Conservation (phyloP, 1,140 invertebrate species). For the Drosophila nebulosa region DNA sequence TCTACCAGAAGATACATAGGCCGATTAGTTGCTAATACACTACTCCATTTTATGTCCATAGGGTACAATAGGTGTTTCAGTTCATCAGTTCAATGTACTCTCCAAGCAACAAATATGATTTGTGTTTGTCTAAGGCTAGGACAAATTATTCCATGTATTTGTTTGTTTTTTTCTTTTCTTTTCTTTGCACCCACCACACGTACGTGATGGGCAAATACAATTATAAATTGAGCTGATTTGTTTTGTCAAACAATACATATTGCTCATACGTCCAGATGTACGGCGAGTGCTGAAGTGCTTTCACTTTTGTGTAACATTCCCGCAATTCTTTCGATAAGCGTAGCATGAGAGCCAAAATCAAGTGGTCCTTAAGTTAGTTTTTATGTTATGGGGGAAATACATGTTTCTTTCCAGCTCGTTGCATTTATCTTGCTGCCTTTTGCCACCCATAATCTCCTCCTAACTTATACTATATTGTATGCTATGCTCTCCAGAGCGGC, state of each 20-base stretch:
- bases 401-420: not conserved
- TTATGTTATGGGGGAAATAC: not conserved
- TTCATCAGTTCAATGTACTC: constrained; percentile 3
- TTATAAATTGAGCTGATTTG: not conserved
- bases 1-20: too few relatives aligned
- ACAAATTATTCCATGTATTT: constrained; percentile 23
- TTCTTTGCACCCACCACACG: too few relatives aligned
- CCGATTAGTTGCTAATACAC: too few relatives aligned
- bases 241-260: constrained; percentile 5
- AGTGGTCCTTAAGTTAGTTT: not conserved
- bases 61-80: not conserved
- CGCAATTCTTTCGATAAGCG: constrained; percentile 23
- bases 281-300: constrained; percentile 21
- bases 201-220: constrained; percentile 37
- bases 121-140: constrained; percentile 20
- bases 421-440: not conserved
- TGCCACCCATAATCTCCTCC: not conserved
- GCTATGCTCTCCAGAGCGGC: not conserved
- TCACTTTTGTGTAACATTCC: constrained; percentile 12
- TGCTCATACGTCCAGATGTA: constrained; percentile 31
- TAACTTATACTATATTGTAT: not conserved
- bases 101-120: constrained; percentile 15
- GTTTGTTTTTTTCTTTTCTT: not conserved
- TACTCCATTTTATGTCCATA: not conserved
- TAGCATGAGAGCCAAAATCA: not conserved